phyloP scores from a whole-genome alignment of 1,140 invertebrate species.

The Caerostris darwini region DNA sequence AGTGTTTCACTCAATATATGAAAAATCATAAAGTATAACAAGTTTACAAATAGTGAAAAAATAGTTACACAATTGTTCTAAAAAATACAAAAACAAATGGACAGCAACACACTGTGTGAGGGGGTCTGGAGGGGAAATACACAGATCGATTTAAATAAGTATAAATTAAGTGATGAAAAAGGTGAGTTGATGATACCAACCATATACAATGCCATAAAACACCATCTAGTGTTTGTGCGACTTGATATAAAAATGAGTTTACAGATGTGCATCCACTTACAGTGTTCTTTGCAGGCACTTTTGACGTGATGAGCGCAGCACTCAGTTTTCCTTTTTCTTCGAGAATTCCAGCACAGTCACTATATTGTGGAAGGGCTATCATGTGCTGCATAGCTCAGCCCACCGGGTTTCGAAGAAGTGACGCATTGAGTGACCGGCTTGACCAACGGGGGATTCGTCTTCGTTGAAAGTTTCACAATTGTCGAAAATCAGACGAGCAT shows the following conservation, averaged over 20 bases:
- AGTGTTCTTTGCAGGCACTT: slow-evolving; percentile 73
- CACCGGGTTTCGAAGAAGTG: slow-evolving; percentile 95
- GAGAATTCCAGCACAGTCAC: background rate
- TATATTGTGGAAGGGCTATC: slow-evolving; percentile 18
- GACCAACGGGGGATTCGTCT: slow-evolving; percentile 97
- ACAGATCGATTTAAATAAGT: slow-evolving; percentile 71
- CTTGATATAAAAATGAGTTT: slow-evolving; percentile 75
- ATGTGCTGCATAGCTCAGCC: slow-evolving; percentile 85
- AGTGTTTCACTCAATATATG: background rate
- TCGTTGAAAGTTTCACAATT: slow-evolving; percentile 99
- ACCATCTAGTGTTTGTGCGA: slow-evolving; percentile 71
- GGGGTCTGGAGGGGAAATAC: slow-evolving; percentile 44
- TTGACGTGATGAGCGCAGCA: slow-evolving; percentile 50
- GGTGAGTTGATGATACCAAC: slow-evolving; percentile 58
- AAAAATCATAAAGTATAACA: slow-evolving; percentile 49
- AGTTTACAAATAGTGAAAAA: slow-evolving; percentile 61
- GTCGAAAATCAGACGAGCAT: slow-evolving; percentile 95
- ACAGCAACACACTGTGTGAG: slow-evolving; percentile 63
- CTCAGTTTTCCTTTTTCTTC: background rate
- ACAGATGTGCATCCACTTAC: slow-evolving; percentile 73
- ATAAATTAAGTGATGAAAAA: slow-evolving; percentile 75
- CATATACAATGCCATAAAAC: slow-evolving; percentile 54
- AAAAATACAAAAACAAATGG: slow-evolving; percentile 73
- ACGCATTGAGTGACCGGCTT: slow-evolving; percentile 94
- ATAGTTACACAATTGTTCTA: slow-evolving; percentile 67